phyloP scores from a whole-genome alignment of 1,140 invertebrate species.

The Stegodyphus mimosarum region DNA sequence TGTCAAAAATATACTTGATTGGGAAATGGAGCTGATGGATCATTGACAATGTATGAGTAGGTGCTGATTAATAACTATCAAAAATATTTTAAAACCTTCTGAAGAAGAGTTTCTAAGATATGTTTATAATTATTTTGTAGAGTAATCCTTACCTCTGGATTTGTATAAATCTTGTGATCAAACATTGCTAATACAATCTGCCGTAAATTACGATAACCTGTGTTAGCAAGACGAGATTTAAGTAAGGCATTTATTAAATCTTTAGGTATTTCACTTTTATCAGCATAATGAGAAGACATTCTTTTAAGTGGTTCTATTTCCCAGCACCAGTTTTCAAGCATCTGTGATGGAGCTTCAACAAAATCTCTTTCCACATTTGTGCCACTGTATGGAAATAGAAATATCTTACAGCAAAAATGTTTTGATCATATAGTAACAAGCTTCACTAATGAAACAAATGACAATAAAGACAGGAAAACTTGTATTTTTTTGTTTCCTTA shows the following conservation, averaged over 20 bases:
- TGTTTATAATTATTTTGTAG: too few species aligned
- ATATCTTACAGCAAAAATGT: background rate
- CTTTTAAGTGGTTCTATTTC: conserved; percentile 70
- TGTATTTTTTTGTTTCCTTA: too few species aligned
- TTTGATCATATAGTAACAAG: too few species aligned
- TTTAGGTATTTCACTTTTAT: conserved; percentile 68
- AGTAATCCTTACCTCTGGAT: conserved; percentile 64
- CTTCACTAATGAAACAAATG: too few species aligned
- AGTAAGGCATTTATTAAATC: conserved; percentile 70
- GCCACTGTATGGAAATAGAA: background rate
- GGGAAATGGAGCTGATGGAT: too few species aligned
- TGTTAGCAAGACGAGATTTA: conserved; percentile 70
- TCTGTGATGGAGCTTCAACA: conserved; percentile 74
- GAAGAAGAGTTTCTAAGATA: too few species aligned
- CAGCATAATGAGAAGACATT: conserved; percentile 72
- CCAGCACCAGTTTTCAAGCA: conserved; percentile 75
- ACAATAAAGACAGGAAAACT: too few species aligned
- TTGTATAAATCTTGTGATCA: conserved; percentile 71
- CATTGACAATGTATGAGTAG: too few species aligned
- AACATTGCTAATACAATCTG: conserved; percentile 71
- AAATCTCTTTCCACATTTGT: conserved; percentile 72
- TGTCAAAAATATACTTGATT: too few species aligned
- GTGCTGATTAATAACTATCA: too few species aligned
- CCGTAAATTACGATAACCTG: conserved; percentile 71
- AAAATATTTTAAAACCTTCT: too few species aligned